phyloP scores from a whole-genome alignment of 2,888 invertebrate species.

The Ennomos fuscantarius region DNA sequence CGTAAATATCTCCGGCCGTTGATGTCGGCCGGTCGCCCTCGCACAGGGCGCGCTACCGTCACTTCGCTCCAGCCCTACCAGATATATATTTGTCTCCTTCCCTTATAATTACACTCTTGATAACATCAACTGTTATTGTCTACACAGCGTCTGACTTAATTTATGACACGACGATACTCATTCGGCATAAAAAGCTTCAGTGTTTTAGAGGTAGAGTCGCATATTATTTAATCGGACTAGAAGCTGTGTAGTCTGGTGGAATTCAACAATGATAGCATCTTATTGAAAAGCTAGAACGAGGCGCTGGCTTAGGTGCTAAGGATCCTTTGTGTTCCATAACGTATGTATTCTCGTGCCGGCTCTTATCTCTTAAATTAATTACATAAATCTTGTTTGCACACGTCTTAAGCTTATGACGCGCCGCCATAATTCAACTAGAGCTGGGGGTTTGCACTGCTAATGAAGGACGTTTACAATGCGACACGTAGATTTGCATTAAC shows the following conservation, averaged over 20 bases:
- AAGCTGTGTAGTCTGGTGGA: constrained; percentile 24
- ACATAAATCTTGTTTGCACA: constrained; percentile 85
- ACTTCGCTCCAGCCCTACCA: constrained; percentile 33
- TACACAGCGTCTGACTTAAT: constrained; percentile 32
- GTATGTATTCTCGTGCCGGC: constrained; percentile 72
- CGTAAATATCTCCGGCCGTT: constrained; percentile 81
- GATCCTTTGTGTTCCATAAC: constrained; percentile 71
- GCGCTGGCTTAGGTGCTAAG: constrained; percentile 48
- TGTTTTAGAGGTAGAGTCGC: constrained; percentile 9
- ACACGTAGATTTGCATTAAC: constrained; percentile 40
- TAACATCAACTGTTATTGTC: constrained; percentile 48
- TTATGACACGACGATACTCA: constrained; percentile 26
- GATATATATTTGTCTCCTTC: constrained; percentile 50
- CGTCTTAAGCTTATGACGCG: constrained; percentile 83
- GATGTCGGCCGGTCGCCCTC: constrained; percentile 62
- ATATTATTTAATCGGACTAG: constrained; percentile 31
- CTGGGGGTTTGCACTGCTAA: constrained; percentile 76
- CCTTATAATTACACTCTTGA: constrained; percentile 53
- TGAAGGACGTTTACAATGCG: constrained; percentile 73
- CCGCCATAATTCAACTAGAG: constrained; percentile 79
- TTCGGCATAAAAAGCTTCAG: constrained; percentile 14
- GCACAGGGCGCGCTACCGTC: constrained; percentile 19
- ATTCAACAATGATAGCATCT: constrained; percentile 41
- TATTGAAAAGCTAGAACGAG: constrained; percentile 43
- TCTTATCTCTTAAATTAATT: constrained; percentile 85